Evolutionary conservation across 1,140 invertebrate genomes (phyloP).

Genomic region (Ruditapes philippinarum): DNA sequence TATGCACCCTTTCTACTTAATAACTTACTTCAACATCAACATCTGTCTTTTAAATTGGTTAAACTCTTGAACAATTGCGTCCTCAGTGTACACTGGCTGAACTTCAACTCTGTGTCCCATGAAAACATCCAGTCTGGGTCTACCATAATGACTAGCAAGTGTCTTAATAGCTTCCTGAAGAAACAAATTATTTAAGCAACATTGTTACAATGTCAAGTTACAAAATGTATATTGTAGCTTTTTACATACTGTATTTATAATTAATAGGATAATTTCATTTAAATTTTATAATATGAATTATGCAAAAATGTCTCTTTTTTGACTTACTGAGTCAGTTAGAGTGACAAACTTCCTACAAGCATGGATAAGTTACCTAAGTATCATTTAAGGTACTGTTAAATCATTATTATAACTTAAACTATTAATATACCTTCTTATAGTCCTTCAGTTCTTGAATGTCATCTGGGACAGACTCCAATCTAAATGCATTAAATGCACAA

Average conservation of each 20-base stretch:
- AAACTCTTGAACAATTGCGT: constrained; percentile 28
- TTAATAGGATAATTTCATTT: no score
- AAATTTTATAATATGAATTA: no score
- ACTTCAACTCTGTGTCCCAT: background rate
- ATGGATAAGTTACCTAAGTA: no score
- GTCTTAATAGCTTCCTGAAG: background rate
- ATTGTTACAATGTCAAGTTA: no score
- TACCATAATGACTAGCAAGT: no score
- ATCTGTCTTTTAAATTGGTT: constrained; percentile 22
- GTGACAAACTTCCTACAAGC: no score
- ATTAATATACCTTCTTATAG: constrained; percentile 29
- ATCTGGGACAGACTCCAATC: constrained; percentile 20
- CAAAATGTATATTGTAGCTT: no score
- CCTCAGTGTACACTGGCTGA: background rate
- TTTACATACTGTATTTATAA: no score
- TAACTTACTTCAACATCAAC: constrained; percentile 25
- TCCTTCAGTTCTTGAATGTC: constrained; percentile 12
- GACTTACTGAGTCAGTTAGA: no score
- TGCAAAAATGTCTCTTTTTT: no score
- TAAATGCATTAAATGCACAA: constrained; percentile 32
- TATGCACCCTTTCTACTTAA: background rate
- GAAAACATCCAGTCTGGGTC: background rate
- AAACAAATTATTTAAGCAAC: no score
- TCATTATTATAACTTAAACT: background rate
- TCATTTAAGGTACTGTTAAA: background rate